Evolutionary conservation across 2,113 vertebrate species (phyloP).

Genomic region (Axis porcinus): DNA sequence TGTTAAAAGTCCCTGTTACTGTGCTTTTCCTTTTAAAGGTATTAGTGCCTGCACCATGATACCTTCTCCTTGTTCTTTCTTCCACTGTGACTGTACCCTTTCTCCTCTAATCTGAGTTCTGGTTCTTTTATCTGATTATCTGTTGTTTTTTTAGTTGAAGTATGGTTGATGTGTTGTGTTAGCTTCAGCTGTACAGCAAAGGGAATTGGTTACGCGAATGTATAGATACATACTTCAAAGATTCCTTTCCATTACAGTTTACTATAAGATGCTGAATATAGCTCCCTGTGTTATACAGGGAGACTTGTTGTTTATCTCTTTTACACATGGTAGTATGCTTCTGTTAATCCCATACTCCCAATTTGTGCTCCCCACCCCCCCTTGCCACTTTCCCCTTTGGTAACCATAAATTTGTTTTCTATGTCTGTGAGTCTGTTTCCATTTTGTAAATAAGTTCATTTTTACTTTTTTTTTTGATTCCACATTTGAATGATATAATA

Average conservation of each 20-base stretch:
- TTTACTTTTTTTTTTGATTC: background rate
- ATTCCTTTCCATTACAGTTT: background rate
- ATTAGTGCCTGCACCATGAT: background rate
- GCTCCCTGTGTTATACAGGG: background rate
- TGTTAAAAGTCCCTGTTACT: background rate
- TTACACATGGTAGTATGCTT: background rate
- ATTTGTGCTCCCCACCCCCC: background rate
- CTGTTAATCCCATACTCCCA: background rate
- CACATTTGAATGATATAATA: background rate
- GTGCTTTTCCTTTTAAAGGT: background rate
- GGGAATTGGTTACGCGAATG: background rate
- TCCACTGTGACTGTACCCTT: background rate
- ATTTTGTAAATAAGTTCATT: background rate
- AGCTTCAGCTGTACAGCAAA: background rate
- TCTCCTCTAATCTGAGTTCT: conserved; percentile 7
- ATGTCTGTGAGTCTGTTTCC: background rate
- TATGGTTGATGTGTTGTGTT: background rate
- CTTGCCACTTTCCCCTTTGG: background rate
- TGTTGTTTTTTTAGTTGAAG: background rate
- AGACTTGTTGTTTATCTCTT: background rate
- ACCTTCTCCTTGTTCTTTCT: background rate
- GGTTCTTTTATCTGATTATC: conserved; percentile 1
- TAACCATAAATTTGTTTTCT: background rate
- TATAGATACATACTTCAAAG: background rate
- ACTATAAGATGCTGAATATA: background rate